Conservation (phyloP, 2,113 vertebrate species). For the Henicopernis longicauda region DNA sequence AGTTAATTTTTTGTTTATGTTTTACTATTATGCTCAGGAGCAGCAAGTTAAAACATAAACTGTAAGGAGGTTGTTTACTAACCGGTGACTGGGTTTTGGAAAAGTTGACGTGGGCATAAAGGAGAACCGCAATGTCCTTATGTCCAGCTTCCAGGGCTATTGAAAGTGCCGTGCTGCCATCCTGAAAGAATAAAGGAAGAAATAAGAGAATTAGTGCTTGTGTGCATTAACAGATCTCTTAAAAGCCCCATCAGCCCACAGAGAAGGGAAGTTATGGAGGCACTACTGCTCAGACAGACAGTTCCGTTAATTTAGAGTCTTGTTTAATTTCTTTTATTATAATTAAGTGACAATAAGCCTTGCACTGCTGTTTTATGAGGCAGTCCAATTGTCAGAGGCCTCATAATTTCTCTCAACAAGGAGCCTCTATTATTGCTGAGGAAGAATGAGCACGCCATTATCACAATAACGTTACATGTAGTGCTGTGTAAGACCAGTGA, state of each 20-base stretch:
- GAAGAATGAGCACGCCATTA: neutral
- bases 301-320: conserved; percentile 1
- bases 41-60: neutral
- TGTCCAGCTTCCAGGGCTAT: conserved; percentile 97
- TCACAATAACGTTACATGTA: neutral
- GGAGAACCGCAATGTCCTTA: conserved; percentile 94
- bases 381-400: neutral
- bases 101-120: conserved; percentile 96
- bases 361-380: neutral
- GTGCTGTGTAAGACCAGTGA: neutral
- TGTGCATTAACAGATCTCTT: neutral
- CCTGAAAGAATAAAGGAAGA: conserved; percentile 69
- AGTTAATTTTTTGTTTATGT: neutral
- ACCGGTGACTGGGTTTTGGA: conserved; percentile 95
- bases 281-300: neutral
- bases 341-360: conserved; percentile 19
- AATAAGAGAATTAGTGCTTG: neutral
- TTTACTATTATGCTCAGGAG: neutral
- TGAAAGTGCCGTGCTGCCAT: conserved; percentile 94
- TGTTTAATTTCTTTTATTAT: conserved; percentile 25
- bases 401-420: conserved; percentile 3
- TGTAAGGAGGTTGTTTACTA: conserved; percentile 33
- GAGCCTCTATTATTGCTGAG: neutral
- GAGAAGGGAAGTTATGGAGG: neutral
- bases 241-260: neutral